Percentiles rank a stretch among this genome's conserved stretches.
These are phyloP conservation scores for Acyrthosiphon pisum DNA, from an alignment of 1,140 invertebrate species.

Conservation along the genomic window DNA sequence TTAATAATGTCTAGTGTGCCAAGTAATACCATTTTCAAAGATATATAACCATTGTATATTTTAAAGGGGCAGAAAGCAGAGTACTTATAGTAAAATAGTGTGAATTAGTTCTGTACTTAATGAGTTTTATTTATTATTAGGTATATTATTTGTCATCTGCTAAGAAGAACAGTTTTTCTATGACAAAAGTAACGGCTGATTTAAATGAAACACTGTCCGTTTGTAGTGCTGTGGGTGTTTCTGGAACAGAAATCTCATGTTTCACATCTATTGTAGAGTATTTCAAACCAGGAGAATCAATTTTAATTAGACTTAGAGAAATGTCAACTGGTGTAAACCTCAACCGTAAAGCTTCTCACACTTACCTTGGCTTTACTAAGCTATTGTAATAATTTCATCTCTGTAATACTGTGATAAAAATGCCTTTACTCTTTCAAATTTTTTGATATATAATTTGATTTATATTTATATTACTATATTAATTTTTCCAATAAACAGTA, in stretches of 20 bases:
- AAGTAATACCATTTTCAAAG: not conserved
- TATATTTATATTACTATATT: not conserved
- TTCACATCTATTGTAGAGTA: constrained; percentile 42
- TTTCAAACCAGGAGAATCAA: constrained; percentile 37
- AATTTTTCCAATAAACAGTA: constrained; percentile 25
- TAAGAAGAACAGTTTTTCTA: constrained; percentile 44
- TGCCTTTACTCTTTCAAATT: not conserved
- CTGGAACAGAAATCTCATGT: constrained; percentile 45
- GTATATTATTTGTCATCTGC: constrained; percentile 48
- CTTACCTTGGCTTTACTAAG: constrained; percentile 33
- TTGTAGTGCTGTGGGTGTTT: constrained; percentile 30
- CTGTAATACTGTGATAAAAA: constrained; percentile 9
- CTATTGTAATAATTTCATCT: not conserved
- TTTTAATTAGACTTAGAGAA: constrained; percentile 41
- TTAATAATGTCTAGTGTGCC: not conserved
- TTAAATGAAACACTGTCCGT: constrained; percentile 43
- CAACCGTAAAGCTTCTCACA: constrained; percentile 33
- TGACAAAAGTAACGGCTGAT: constrained; percentile 13
- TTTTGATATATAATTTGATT: not conserved
- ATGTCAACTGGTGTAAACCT: constrained; percentile 27
- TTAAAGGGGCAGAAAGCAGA: not conserved
- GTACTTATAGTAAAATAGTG: not conserved
- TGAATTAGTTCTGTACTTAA: not conserved
- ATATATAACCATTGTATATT: not conserved
- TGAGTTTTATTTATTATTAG: constrained; percentile 33